These are phyloP conservation scores for Lacerta bilineata DNA, from an alignment of 2,797 vertebrate genomes.

Conservation along the genomic window DNA sequence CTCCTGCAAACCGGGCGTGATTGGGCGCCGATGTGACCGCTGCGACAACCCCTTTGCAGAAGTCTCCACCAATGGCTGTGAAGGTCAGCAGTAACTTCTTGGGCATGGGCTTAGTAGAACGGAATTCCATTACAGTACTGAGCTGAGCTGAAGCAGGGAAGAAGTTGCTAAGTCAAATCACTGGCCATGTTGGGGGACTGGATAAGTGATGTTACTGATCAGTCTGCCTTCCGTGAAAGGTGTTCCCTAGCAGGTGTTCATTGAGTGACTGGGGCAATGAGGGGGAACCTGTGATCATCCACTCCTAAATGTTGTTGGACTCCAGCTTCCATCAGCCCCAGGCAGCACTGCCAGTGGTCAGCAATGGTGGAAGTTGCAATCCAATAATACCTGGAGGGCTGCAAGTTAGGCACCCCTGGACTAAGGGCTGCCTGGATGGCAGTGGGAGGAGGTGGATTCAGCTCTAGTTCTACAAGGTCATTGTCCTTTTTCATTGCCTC, in stretches of 20 bases:
- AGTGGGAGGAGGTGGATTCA: not conserved
- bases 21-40: constrained; percentile 93
- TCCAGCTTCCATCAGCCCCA: no score
- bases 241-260: not conserved
- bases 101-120: not conserved
- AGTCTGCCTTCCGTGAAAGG: not conserved
- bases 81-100: constrained; percentile 81
- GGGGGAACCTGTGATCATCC: no score
- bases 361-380: no score
- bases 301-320: no score
- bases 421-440: not conserved
- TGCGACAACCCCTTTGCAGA: constrained; percentile 98
- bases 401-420: no score
- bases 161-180: not conserved
- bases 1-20: constrained; percentile 93
- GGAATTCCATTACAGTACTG: not conserved
- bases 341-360: no score
- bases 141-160: not conserved
- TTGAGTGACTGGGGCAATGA: not conserved
- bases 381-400: no score
- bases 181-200: not conserved
- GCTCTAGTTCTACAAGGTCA: not conserved
- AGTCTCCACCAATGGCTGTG: constrained; percentile 91
- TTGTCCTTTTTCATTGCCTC: not conserved
- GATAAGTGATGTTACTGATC: not conserved